Base-by-base conservation (phyloP, 2,113 vertebrate genomes). In the Chinchilla lanigera region DNA sequence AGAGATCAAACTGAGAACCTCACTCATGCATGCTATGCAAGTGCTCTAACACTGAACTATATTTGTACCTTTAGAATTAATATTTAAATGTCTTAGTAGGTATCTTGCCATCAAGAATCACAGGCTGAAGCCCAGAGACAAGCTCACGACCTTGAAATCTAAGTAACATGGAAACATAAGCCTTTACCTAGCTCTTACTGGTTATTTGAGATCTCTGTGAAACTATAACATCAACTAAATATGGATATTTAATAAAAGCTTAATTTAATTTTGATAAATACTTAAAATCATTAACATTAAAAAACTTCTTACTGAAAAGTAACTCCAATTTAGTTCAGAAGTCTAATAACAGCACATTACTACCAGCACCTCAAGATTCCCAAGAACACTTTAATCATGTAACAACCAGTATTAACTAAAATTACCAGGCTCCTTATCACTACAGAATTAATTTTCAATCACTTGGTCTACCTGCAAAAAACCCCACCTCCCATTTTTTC, bases 21-120 rank as follows among this genome's bases (percentile, higher is more conserved):
- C n/a, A 77, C 9, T 33, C 38, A 69, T 56, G 50, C 24, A 69
- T 65, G 20, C 22, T 35, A 87, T 20, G 13, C 26, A 93, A 56
- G 19, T 54, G 30, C 11, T 35, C n/a, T 35, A 93, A 14, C 71
- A 65, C 58, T 65, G 19, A 65, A 10, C 16, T n/a, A 30, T 14
- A 58, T 41, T 3, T 22, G 35, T 6, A 41, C n/a, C 28, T 16
- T 61, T 50, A 93, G 47, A 93, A 95, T 91, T 93, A 84, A 96
- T 82, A 96, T 60, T 97, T 85, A 97, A 96, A 90, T 38, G 17
- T 89, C 86, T 90, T 93, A 47, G 47, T 60, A 88, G 87, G 54
- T 80, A 84, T 90, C 83, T 73, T 71, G 41, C 56, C 93, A 88
- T 93, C 77, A 89, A n/a, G 33, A 93, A 95, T 41, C 56, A 80